Evolutionary conservation across 2,113 vertebrate genomes (phyloP), one percentile per base, ranked within the genome.

Genomic region (Nyctereutes procyonoides): DNA sequence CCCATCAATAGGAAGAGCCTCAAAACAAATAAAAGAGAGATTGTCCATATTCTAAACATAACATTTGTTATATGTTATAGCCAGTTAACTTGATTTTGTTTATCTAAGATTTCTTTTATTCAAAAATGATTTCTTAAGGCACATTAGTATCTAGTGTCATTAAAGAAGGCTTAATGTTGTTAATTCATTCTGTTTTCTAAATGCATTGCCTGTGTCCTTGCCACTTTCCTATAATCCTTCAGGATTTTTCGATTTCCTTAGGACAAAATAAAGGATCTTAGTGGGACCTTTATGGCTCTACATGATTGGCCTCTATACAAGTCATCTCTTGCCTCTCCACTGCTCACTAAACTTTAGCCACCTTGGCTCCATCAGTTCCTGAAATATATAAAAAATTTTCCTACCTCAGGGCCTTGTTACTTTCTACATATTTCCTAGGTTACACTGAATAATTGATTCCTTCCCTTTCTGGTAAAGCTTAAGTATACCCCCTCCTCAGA

Each of bases 121-220:
- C 35, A 51, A 69, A 93, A 83, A 32, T 4, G 3, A 79, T 76
- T 28, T 87, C 38, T 71, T 80, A 80, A 93, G 38, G 91, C 11
- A 63, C 80, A 60, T 13, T 35, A 63, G 32, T 26, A 82, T 85
- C 32, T 73, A 67, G n/a, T 32, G 3, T 53, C 14, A 15, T 88
- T 83, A 69, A 82, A 10, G 53, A 63, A 89, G 26, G 1, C 24
- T 48, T 53, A 55, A 48, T 88, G 80, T 67, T 14, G 20, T 92
- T 73, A 82, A 73, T 73, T 94, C 11, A 35, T 88, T 92, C 58
- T 87, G 12, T 82, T 76, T 84, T 60, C 87, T 79, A 74, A 88
- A 90, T 56, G 4, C 2, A 22, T 35, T 87, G 43, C 43, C 43
- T 43, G 43, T 43, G 43, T 43, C 43, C 43, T 90, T 63, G 8